Percentiles rank a stretch among this genome's conserved stretches.
These are phyloP conservation scores for Trachurus trachurus DNA, from an alignment of 2,797 vertebrate genomes.

Conservation along the genomic window DNA sequence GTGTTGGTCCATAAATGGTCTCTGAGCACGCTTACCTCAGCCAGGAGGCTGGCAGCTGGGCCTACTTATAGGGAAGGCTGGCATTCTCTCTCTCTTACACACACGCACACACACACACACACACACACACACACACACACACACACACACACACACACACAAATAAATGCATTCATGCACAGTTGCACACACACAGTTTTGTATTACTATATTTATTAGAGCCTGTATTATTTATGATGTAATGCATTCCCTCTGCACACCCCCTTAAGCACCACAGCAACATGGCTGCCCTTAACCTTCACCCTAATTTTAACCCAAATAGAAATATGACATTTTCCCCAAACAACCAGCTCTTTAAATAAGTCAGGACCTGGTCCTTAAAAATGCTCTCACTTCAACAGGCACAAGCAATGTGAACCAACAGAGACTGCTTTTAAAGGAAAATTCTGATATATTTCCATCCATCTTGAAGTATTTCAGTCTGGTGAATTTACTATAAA, in stretches of 20 bases:
- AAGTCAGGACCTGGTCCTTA: not conserved
- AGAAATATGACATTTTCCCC: constrained; percentile 13
- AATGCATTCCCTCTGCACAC: constrained; percentile 9
- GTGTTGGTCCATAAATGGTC: not conserved
- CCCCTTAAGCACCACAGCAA: constrained; percentile 16
- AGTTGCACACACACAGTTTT: constrained; percentile 3
- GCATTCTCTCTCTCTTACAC: not conserved
- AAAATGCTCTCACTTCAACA: not conserved
- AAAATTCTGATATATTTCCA: not conserved
- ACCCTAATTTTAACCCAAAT: not conserved
- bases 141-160: not conserved
- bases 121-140: not conserved
- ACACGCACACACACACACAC: not conserved
- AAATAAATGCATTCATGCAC: not conserved
- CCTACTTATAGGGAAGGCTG: constrained; percentile 8
- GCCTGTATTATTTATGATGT: constrained; percentile 40
- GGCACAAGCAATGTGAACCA: not conserved
- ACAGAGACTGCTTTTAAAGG: too few species aligned
- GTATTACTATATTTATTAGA: constrained; percentile 26
- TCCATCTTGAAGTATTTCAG: not conserved
- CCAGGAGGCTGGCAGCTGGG: constrained; percentile 24
- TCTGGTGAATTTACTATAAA: not conserved
- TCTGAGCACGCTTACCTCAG: not conserved
- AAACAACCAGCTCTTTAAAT: constrained; percentile 4
- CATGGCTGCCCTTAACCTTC: constrained; percentile 4